These are phyloP conservation scores for Coelinius sp. DNA, from an alignment of 2,888 invertebrate genomes.

Conservation along the genomic window DNA sequence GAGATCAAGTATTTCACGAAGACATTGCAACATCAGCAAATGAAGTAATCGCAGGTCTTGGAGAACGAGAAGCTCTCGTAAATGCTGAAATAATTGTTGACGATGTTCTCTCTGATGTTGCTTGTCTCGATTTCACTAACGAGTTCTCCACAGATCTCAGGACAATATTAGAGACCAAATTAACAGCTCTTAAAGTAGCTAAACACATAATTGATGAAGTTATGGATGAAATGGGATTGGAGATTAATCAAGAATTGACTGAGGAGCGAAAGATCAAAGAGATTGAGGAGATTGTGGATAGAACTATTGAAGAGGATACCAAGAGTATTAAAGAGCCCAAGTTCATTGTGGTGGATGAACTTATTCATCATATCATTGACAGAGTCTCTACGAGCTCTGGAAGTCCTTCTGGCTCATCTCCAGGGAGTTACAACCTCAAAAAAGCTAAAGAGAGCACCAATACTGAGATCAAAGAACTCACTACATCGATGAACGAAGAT, in stretches of 20 bases:
- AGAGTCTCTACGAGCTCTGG: constrained; percentile 10
- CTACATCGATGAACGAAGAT: not conserved
- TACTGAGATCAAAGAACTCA: constrained; percentile 26
- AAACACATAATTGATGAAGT: constrained; percentile 31
- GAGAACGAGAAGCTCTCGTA: constrained; percentile 50
- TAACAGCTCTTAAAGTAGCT: constrained; percentile 42
- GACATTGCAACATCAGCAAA: constrained; percentile 60
- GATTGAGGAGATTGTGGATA: not conserved
- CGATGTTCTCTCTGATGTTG: constrained; percentile 51
- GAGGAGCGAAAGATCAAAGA: constrained; percentile 23
- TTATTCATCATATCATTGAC: constrained; percentile 61
- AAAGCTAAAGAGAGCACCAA: constrained; percentile 27
- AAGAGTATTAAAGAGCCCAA: constrained; percentile 33
- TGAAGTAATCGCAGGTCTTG: constrained; percentile 61
- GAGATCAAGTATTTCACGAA: constrained; percentile 57
- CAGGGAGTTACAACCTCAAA: constrained; percentile 32
- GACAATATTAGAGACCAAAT: constrained; percentile 40
- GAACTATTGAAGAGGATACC: constrained; percentile 32
- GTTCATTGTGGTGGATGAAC: constrained; percentile 56
- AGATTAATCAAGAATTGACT: constrained; percentile 28
- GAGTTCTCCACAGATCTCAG: constrained; percentile 28
- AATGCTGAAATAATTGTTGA: constrained; percentile 54
- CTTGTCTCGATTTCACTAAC: constrained; percentile 43
- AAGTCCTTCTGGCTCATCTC: not conserved
- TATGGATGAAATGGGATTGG: not conserved